Conservation (phyloP, 2,113 vertebrate species). For the Catharus bicknelli region DNA sequence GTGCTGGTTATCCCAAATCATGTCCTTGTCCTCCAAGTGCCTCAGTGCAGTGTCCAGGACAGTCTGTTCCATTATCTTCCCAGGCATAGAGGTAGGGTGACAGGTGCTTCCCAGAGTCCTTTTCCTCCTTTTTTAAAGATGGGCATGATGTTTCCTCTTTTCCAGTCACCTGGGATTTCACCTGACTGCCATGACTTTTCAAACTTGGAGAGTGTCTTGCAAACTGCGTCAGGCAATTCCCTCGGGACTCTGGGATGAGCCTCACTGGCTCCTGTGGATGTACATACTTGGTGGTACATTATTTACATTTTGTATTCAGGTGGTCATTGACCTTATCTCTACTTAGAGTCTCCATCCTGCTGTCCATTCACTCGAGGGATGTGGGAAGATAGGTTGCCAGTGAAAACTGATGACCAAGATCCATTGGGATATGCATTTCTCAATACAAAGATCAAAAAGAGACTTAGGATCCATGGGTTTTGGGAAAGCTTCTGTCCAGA, state of each 20-base stretch:
- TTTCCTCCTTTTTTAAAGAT: not conserved
- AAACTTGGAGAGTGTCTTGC: not conserved
- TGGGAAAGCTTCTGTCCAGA: not conserved
- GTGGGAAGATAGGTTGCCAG: not conserved
- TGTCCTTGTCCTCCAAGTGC: not conserved
- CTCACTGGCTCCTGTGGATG: not conserved
- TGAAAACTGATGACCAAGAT: not conserved
- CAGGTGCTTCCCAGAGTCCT: not conserved
- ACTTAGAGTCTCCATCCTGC: not conserved
- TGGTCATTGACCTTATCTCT: not conserved
- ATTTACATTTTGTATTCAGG: not conserved
- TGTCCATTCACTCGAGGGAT: not conserved
- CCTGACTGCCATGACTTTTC: not conserved
- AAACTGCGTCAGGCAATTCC: not conserved
- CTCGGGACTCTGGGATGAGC: not conserved
- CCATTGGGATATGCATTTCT: not conserved
- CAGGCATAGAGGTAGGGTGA: not conserved
- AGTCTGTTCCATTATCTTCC: not conserved
- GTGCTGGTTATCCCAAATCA: not conserved
- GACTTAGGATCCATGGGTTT: not conserved
- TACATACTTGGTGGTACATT: fast-evolving
- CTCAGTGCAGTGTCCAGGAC: not conserved
- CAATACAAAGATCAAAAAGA: not conserved
- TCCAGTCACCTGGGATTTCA: not conserved
- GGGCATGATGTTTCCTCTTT: not conserved